Conservation (phyloP, 2,888 invertebrate species). For the Lottia gigantea region DNA sequence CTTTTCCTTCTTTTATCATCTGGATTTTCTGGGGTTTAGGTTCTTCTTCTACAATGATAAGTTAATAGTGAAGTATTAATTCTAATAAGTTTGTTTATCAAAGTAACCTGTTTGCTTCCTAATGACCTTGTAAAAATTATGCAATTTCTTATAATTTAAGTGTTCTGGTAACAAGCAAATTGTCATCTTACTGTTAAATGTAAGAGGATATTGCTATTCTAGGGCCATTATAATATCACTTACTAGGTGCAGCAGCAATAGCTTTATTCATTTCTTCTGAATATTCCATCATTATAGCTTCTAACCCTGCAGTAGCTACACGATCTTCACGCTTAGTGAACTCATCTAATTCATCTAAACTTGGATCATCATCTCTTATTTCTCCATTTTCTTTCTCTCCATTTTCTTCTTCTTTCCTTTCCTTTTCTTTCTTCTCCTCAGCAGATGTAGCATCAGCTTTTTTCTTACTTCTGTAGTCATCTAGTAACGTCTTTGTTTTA, state of each 20-base stretch:
- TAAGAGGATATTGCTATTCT: too few species aligned
- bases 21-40: background rate
- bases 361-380: constrained; percentile 35
- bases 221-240: too few species aligned
- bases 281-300: constrained; percentile 85
- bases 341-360: constrained; percentile 72
- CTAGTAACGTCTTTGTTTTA: constrained; percentile 93
- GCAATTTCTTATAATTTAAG: too few species aligned
- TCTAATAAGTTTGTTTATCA: too few species aligned
- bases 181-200: too few species aligned
- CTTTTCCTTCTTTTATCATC: constrained; percentile 15
- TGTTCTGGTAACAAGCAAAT: too few species aligned
- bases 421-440: constrained; percentile 48
- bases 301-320: constrained; percentile 81
- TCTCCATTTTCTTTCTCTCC: constrained; percentile 45
- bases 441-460: constrained; percentile 29
- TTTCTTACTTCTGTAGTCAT: constrained; percentile 81
- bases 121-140: too few species aligned
- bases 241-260: constrained; percentile 28
- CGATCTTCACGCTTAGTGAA: constrained; percentile 74
- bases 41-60: background rate
- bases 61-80: too few species aligned
- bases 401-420: constrained; percentile 44
- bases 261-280: constrained; percentile 66
- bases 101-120: too few species aligned